Base-by-base conservation (phyloP, 2,888 invertebrate genomes). In the Phengaris alcon region DNA sequence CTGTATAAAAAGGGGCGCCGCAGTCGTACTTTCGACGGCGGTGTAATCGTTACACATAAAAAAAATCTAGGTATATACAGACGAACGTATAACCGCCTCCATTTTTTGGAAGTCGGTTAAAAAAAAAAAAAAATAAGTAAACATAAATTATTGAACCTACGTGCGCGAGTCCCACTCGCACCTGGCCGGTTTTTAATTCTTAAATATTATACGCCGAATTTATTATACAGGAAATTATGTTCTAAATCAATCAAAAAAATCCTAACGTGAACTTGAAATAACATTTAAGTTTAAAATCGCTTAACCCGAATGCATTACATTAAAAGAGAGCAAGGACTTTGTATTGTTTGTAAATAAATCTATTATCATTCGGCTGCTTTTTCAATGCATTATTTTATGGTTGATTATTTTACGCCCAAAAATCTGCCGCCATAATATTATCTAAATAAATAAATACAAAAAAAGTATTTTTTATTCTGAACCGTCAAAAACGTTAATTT, bases 251-350 rank as follows among this genome's bases (percentile, higher is more conserved):
- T 52, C 10, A 74, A 15, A 54, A 44, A 52, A 35, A 6, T 54
- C 48, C 12, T 48, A 72, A 52, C 54, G 54, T 52, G 72, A 54
- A 72, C 72, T 72, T 72, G 72, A 72, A 72, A 52, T 72, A 70
- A 70, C 15, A 51, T 70, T 68, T 46, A 44, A 73, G 51, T 73
- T 74, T 48, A 44, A 74, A 52, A 57, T 75, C 52, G 75, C 22
- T 75, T 75, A 74, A 74, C 76, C 76, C 74, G 68, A 77, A 75
- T 76, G 51, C 51, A 73, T 73, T 57, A 57, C 54, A 15, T 54
- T 69, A 35, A 76, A 75, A 55, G 76, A 76, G 77, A 70, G 59
- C 77, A 76, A 77, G 77, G 77, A 22, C 52, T 54, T 70, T 46
- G 46, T 51, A 48, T 51, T 51, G 48, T 51, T 70, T 51, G 64